phyloP scores from a whole-genome alignment of 2,797 vertebrate genomes.

The Channa striata region DNA sequence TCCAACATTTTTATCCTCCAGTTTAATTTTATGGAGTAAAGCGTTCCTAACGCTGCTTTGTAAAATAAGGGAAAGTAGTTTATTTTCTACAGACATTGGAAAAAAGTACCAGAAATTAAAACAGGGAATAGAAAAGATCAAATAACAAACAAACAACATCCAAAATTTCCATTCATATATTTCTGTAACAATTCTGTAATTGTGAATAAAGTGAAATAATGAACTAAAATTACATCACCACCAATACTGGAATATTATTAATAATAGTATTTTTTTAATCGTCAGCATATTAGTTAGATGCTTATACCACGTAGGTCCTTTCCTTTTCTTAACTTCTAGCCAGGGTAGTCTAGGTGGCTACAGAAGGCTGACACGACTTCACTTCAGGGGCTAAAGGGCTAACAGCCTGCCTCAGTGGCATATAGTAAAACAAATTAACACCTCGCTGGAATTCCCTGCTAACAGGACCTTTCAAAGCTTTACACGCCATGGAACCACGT shows the following conservation, averaged over 20 bases:
- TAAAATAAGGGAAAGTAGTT: background rate
- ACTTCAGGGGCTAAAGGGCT: conserved; percentile 77
- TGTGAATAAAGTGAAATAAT: background rate
- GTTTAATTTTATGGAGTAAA: conserved; percentile 4
- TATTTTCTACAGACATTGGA: background rate
- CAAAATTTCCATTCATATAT: too few relatives aligned
- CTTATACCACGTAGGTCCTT: conserved; percentile 4
- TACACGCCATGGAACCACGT: conserved; percentile 60
- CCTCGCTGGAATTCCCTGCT: conserved; percentile 75
- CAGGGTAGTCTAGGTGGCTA: conserved; percentile 18
- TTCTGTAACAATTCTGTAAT: too few relatives aligned
- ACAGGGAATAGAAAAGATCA: background rate
- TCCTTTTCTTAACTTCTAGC: background rate
- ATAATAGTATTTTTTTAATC: background rate
- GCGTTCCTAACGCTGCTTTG: too few relatives aligned
- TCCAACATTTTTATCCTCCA: background rate
- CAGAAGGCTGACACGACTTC: conserved; percentile 73
- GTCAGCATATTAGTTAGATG: background rate
- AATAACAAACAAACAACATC: background rate
- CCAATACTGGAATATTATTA: background rate
- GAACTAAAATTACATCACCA: background rate
- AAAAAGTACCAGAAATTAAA: background rate
- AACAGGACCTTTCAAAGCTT: conserved; percentile 72
- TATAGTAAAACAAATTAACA: conserved; percentile 86
- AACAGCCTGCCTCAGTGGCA: conserved; percentile 80